phyloP scores from a whole-genome alignment of 2,113 vertebrate species.

The Phaetusa simplex region DNA sequence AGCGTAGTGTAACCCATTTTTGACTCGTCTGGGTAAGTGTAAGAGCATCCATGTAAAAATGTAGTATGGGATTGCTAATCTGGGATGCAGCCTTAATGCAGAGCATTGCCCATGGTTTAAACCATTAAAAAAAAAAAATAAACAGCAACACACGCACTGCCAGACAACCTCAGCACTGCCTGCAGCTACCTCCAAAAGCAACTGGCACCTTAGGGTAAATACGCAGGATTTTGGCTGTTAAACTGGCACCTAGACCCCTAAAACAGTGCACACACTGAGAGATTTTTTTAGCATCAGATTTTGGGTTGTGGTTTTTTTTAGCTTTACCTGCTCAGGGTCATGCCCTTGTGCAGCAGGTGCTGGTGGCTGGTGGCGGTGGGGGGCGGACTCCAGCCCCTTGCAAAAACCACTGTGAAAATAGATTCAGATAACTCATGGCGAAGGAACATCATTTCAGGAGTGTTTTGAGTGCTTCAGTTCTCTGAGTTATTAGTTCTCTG shows the following conservation, averaged over 20 bases:
- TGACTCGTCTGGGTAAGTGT: not conserved
- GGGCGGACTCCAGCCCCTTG: not conserved
- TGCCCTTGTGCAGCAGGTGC: not conserved
- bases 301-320: too few relatives aligned
- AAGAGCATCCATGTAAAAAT: not conserved
- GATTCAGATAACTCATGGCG: not conserved
- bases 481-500: not conserved
- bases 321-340: not conserved
- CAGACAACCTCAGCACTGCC: not conserved
- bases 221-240: not conserved
- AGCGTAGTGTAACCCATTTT: not conserved
- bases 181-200: not conserved
- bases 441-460: not conserved
- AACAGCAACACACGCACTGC: not conserved
- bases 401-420: not conserved
- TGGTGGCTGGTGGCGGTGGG: not conserved
- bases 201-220: not conserved
- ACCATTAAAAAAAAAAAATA: not conserved
- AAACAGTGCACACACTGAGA: too few relatives aligned
- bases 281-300: rapidly evolving
- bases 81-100: not conserved
- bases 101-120: not conserved
- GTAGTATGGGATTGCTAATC: not conserved
- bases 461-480: not conserved
- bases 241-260: not conserved